phyloP scores from a whole-genome alignment of 2,113 vertebrate genomes.

The Xyrauchen texanus region DNA sequence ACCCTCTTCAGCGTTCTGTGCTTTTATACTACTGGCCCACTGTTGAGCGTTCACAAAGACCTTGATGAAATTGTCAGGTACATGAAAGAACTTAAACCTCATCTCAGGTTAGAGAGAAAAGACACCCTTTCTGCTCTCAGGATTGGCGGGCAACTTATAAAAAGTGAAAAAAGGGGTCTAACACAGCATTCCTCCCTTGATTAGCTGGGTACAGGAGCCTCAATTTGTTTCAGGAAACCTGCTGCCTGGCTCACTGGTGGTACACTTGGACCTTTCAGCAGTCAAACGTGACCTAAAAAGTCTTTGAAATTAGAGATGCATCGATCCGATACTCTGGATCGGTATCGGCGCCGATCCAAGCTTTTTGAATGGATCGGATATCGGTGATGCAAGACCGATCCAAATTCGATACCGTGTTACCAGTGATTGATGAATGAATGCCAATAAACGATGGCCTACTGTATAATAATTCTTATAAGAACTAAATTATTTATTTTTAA shows the following conservation, averaged over 20 bases:
- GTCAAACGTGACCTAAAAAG: slow-evolving; percentile 26
- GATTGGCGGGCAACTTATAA: slow-evolving; percentile 17
- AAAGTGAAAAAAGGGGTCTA: slow-evolving; percentile 26
- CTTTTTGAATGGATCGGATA: too few relatives aligned
- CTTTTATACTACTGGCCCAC: slow-evolving; percentile 25
- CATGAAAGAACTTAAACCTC: slow-evolving; percentile 46
- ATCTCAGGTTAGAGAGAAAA: slow-evolving; percentile 54
- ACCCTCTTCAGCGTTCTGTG: slow-evolving; percentile 19
- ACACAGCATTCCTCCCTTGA: slow-evolving; percentile 43
- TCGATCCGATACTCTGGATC: too few relatives aligned
- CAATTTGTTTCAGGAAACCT: slow-evolving; percentile 13
- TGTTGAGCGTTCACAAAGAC: slow-evolving; percentile 43
- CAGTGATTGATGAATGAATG: too few relatives aligned
- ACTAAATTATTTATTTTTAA: too few relatives aligned
- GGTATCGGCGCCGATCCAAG: too few relatives aligned
- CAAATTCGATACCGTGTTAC: too few relatives aligned
- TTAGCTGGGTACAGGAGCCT: slow-evolving; percentile 18
- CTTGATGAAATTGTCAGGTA: slow-evolving; percentile 43
- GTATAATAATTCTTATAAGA: too few relatives aligned
- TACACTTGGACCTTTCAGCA: slow-evolving; percentile 7
- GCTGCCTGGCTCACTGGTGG: slow-evolving; percentile 1
- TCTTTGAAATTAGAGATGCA: slow-evolving; percentile 20
- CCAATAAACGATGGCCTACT: too few relatives aligned
- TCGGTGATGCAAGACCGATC: too few relatives aligned
- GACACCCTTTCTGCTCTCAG: slow-evolving; percentile 46